Conservation (phyloP, 2,113 vertebrate species). For the Perccottus glenii region DNA sequence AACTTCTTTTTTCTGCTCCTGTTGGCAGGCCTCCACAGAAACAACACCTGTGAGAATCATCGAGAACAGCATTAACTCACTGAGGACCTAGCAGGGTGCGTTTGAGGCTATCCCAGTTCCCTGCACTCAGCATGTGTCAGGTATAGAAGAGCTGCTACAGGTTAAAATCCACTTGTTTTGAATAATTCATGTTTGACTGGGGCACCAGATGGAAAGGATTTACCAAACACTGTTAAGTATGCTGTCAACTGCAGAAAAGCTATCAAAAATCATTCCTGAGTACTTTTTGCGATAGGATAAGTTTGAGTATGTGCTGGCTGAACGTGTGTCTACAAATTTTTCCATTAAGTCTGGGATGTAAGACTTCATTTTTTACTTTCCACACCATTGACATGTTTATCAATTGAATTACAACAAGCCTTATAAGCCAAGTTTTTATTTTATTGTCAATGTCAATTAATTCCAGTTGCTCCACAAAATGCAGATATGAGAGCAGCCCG, state of each 20-base stretch:
- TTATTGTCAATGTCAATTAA: conserved; percentile 26
- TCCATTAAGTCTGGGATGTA: conserved; percentile 5
- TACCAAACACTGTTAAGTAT: conserved; percentile 3
- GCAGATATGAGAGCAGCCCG: conserved; percentile 6
- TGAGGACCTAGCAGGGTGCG: conserved; percentile 5
- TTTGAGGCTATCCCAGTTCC: conserved; percentile 4
- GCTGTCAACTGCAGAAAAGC: conserved; percentile 3
- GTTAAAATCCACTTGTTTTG: conserved; percentile 18
- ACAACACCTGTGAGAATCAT: conserved; percentile 5
- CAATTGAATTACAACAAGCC: conserved; percentile 25
- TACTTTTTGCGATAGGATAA: neutral
- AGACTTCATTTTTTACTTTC: conserved; percentile 25
- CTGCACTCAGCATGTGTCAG: conserved; percentile 6
- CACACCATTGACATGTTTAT: conserved; percentile 32
- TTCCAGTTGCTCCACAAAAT: conserved; percentile 27
- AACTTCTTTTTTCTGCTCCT: conserved; percentile 5
- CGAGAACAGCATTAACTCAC: neutral
- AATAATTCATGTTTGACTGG: conserved; percentile 26
- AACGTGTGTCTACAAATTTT: conserved; percentile 23
- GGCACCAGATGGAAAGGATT: conserved; percentile 20
- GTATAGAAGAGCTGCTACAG: conserved; percentile 14
- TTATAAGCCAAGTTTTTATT: conserved; percentile 23
- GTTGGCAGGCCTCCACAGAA: neutral
- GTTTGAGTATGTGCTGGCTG: conserved; percentile 2
- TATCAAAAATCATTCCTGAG: neutral